Evolutionary conservation across 2,113 vertebrate species (phyloP), one percentile per base, ranked within the genome.

Genomic region (Euleptes europaea): DNA sequence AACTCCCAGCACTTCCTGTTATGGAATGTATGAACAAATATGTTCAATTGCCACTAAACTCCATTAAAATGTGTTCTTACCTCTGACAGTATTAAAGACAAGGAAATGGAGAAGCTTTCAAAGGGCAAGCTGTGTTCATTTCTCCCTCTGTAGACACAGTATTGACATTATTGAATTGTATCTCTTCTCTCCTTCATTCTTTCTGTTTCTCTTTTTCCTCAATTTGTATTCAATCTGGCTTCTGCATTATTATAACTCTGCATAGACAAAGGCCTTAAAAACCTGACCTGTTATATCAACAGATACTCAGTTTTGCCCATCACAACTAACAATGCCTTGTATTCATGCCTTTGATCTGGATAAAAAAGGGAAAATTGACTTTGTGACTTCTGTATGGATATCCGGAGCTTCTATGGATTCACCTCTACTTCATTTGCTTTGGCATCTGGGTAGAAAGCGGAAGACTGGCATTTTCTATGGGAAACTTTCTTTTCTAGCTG

Each of bases 181-280:
- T 95, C 93, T 95, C 85, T 93, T 88, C 94, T 90, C 94, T 95
- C 95, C 96, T 95, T 84, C 88, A 93, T 88, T 90, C 66, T 94
- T 92, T 93, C 78, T 89, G 85, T 95, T 93, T 88, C 91, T 94
- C 67, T 93, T 89, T 88, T 80, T 93, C 60, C 88, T 93, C 94
- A 91, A 93, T 95, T 95, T 95, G 90, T 88, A 92, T 93, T 92
- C 96, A 94, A 93, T 95, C 94, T 96, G 96, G 97, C 96, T 97
- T 98, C 96, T 96, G 93, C 96, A 95, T 96, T 96, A 94, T 97
- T 97, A 96, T 97, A 96, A 97, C 94, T 96, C 96, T 92, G 96
- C 96, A 97, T 97, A 96, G 96, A 98, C 97, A 97, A 97, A 98
- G 97, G 98, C 98, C 98, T 98, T 98, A 98, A 97, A 92, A 97